Evolutionary conservation across 2,113 vertebrate species (phyloP).

Genomic region (Cromileptes altivelis): DNA sequence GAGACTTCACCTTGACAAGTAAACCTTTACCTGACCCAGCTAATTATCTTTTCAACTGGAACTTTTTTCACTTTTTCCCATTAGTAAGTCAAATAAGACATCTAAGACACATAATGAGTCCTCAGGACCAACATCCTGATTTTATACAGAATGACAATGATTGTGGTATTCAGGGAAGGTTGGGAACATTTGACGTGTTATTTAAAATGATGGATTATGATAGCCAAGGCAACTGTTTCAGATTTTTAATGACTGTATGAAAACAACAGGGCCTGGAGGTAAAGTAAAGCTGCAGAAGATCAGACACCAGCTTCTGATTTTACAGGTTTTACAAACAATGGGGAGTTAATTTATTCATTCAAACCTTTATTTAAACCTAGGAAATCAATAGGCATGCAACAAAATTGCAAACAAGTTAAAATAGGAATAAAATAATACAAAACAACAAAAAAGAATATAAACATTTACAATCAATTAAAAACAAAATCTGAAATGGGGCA

Average conservation of each 20-base stretch:
- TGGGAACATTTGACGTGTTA: constrained; percentile 8
- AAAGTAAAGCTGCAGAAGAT: background rate
- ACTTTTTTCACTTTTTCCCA: background rate
- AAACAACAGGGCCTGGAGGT: background rate
- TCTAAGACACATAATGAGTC: background rate
- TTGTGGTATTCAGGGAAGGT: constrained; percentile 13
- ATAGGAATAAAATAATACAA: too few relatives aligned
- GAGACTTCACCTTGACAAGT: background rate
- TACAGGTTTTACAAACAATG: too few relatives aligned
- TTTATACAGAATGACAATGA: constrained; percentile 3
- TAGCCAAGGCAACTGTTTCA: background rate
- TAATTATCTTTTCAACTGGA: constrained; percentile 2
- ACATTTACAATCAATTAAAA: too few relatives aligned
- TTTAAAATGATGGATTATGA: constrained; percentile 44
- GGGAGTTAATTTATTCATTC: too few relatives aligned
- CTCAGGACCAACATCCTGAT: background rate
- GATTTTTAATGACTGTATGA: constrained; percentile 25
- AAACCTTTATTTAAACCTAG: too few relatives aligned
- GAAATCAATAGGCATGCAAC: too few relatives aligned
- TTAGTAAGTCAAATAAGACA: background rate
- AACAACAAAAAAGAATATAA: too few relatives aligned
- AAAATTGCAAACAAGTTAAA: too few relatives aligned
- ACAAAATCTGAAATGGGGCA: too few relatives aligned
- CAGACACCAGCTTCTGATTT: background rate
- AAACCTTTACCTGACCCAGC: background rate